Evolutionary conservation across 1,140 invertebrate genomes (phyloP).

Genomic region (Drosophila lini): DNA sequence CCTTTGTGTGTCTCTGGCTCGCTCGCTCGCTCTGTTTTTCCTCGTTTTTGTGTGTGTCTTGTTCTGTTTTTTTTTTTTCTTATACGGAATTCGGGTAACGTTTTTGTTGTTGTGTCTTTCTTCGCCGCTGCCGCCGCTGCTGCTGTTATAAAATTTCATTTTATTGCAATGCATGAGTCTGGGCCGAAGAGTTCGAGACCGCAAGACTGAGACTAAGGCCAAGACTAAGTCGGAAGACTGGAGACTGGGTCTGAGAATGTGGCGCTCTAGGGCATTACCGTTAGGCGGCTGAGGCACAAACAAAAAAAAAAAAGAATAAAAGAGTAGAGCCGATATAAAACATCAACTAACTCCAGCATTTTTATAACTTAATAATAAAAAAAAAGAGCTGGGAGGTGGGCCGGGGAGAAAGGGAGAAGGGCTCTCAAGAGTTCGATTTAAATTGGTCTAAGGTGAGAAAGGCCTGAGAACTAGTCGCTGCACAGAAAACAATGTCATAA

Average conservation of each 20-base stretch:
- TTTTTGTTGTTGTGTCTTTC: slow-evolving; percentile 40
- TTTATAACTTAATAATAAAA: slow-evolving; percentile 81
- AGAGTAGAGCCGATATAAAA: slow-evolving; percentile 38
- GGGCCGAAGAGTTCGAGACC: slow-evolving; percentile 22
- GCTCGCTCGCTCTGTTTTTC: slow-evolving; percentile 19
- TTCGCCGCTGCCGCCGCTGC: slow-evolving; percentile 4
- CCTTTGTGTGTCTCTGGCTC: slow-evolving; percentile 50
- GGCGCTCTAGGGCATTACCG: slow-evolving; percentile 62
- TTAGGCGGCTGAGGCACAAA: slow-evolving; percentile 54
- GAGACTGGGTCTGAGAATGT: slow-evolving; percentile 44
- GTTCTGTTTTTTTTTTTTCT: slow-evolving; percentile 29
- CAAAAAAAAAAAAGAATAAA: slow-evolving; percentile 22
- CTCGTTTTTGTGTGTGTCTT: slow-evolving; percentile 19
- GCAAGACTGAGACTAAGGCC: slow-evolving; percentile 4
- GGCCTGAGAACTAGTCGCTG: slow-evolving; percentile 45
- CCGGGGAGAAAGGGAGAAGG: slow-evolving; percentile 11
- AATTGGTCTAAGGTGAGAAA: slow-evolving; percentile 63
- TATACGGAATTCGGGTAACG: slow-evolving; percentile 55
- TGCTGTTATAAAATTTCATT: slow-evolving; percentile 74
- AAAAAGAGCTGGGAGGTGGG: slow-evolving; percentile 38
- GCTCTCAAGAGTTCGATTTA: slow-evolving; percentile 62
- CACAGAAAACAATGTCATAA: slow-evolving; percentile 49
- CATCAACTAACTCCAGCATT: slow-evolving; percentile 53
- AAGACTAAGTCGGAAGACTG: slow-evolving; percentile 1
- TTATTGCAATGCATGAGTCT: slow-evolving; percentile 71